These are phyloP conservation scores for Hydrozoanthus tunicans DNA, from an alignment of 64 coral and sea anemone species.

Conservation along the genomic window DNA sequence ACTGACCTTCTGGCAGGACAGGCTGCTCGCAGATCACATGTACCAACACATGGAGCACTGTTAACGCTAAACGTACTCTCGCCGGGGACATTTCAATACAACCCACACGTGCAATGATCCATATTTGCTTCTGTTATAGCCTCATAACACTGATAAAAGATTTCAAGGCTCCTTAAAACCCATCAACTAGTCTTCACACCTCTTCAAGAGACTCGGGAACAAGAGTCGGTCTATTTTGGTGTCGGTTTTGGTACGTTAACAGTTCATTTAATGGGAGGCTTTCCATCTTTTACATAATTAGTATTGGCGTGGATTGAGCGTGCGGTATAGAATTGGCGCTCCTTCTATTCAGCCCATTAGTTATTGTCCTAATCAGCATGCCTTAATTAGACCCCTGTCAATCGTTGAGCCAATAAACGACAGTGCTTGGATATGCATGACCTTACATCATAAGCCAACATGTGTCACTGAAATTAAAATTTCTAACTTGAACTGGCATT, in stretches of 20 bases:
- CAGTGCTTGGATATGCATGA: background rate
- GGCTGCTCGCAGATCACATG: background rate
- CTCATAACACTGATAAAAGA: background rate
- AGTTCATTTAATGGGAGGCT: constrained; percentile 21
- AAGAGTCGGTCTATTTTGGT: background rate
- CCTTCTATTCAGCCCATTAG: background rate
- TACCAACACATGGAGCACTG: constrained; percentile 25
- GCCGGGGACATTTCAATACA: constrained; percentile 33
- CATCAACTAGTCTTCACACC: background rate
- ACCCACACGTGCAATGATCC: background rate
- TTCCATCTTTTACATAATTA: constrained; percentile 26
- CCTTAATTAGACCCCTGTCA: constrained; percentile 8
- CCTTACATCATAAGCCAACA: background rate
- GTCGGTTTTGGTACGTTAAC: background rate
- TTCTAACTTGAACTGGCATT: no score
- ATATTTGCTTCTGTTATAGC: background rate
- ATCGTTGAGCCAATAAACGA: constrained; percentile 20
- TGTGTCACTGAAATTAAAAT: no score
- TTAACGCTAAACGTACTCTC: constrained; percentile 4
- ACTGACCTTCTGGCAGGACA: background rate
- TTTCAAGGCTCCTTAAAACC: background rate
- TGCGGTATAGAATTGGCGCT: constrained; percentile 12
- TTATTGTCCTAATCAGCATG: background rate
- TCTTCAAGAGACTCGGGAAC: background rate
- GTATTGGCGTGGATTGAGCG: background rate